Conservation (phyloP, 2,113 vertebrate species). For the Bostrychus sinensis region DNA sequence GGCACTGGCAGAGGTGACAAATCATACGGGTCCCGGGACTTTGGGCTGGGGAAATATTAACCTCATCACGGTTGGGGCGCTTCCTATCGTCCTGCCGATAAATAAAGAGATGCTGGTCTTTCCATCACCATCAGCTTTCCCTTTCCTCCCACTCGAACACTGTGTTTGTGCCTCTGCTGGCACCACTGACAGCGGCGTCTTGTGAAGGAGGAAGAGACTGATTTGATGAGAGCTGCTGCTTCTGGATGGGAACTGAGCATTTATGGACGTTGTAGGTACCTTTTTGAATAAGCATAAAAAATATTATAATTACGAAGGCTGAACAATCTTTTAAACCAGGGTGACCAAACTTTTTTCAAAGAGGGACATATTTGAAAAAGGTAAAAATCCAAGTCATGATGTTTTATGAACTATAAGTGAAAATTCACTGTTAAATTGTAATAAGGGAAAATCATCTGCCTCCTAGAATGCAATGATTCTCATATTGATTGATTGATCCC, state of each 20-base stretch:
- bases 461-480: too few relatives aligned
- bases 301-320: constrained; percentile 55
- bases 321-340: constrained; percentile 62
- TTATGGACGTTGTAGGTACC: constrained; percentile 54
- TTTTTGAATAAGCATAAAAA: constrained; percentile 53
- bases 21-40: constrained; percentile 42
- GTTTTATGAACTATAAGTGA: too few relatives aligned
- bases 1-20: constrained; percentile 44
- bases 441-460: too few relatives aligned
- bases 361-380: not conserved
- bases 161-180: constrained; percentile 70
- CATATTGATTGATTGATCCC: too few relatives aligned
- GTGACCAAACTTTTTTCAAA: constrained; percentile 28
- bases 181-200: constrained; percentile 57
- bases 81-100: constrained; percentile 58
- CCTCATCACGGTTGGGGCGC: constrained; percentile 63
- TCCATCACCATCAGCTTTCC: constrained; percentile 67
- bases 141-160: constrained; percentile 72
- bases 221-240: constrained; percentile 65
- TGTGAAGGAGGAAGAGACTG: constrained; percentile 67
- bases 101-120: constrained; percentile 65
- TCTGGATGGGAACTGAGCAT: constrained; percentile 49
- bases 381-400: not conserved
- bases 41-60: constrained; percentile 67
- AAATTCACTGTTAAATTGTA: too few relatives aligned